These are phyloP conservation scores for Formicarius rufipectus DNA, from an alignment of 2,113 vertebrate genomes.

Conservation along the genomic window DNA sequence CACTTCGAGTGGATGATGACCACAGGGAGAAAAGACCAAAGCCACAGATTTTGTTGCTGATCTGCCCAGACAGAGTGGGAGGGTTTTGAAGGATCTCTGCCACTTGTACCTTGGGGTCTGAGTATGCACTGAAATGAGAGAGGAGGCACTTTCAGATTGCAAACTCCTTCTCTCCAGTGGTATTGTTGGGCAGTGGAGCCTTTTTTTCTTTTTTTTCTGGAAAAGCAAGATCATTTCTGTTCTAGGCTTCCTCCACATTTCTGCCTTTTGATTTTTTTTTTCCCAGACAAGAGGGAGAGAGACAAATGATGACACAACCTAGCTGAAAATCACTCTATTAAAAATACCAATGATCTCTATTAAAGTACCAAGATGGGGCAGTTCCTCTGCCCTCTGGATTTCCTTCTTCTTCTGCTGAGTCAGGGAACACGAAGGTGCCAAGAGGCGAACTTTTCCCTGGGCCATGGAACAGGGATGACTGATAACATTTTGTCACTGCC, in stretches of 20 bases:
- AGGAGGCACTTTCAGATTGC: neutral
- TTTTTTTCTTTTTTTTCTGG: neutral
- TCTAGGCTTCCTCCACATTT: neutral
- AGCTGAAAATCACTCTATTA: neutral
- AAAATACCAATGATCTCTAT: neutral
- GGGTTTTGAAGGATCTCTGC: neutral
- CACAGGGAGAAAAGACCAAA: neutral
- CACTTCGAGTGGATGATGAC: neutral
- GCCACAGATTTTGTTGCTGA: neutral
- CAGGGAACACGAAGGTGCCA: fast-evolving
- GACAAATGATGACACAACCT: neutral
- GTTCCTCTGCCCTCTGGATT: neutral
- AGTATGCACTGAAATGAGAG: neutral
- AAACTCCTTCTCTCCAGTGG: neutral
- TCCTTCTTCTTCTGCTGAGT: neutral
- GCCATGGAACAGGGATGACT: neutral
- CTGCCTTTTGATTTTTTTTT: neutral
- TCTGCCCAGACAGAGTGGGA: fast-evolving
- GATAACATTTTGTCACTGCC: neutral
- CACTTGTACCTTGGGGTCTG: neutral
- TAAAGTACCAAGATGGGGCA: neutral
- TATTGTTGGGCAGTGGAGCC: neutral
- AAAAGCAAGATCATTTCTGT: neutral
- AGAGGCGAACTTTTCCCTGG: neutral
- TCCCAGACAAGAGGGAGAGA: neutral